phyloP scores from a whole-genome alignment of 2,888 invertebrate species.

The Nebria brevicollis region DNA sequence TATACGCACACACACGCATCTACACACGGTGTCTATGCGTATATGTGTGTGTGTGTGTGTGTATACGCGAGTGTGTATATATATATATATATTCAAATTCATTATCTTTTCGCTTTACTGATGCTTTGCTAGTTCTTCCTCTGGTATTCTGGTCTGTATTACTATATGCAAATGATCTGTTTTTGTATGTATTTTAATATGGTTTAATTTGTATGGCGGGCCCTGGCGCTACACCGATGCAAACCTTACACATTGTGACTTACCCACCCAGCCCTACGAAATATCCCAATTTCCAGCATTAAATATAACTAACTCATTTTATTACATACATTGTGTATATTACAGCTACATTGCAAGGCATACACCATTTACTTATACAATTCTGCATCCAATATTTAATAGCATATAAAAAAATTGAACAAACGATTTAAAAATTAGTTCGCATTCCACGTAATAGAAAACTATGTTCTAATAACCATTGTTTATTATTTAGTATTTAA shows the following conservation, averaged over 20 bases:
- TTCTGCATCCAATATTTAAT: background rate
- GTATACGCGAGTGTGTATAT: background rate
- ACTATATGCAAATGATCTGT: constrained; percentile 46
- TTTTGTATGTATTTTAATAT: constrained; percentile 46
- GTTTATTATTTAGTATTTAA: too few species aligned
- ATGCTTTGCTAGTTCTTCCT: constrained; percentile 43
- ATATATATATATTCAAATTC: constrained; percentile 38
- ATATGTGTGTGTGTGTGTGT: background rate
- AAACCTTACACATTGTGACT: background rate
- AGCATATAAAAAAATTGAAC: background rate
- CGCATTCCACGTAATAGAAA: background rate
- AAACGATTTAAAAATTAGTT: background rate
- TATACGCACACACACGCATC: constrained; percentile 2
- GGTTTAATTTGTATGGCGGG: constrained; percentile 43
- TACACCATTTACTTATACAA: background rate
- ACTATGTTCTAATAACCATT: too few species aligned
- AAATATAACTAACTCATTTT: background rate
- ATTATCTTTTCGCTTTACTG: constrained; percentile 47
- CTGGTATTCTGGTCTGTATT: constrained; percentile 38
- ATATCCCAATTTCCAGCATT: background rate
- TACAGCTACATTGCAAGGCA: background rate
- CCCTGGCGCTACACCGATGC: constrained; percentile 2
- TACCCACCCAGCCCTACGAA: background rate
- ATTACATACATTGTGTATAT: too few species aligned
- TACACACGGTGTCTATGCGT: constrained; percentile 12